Conservation (phyloP, 2,888 invertebrate species). For the Pollenia labialis region DNA sequence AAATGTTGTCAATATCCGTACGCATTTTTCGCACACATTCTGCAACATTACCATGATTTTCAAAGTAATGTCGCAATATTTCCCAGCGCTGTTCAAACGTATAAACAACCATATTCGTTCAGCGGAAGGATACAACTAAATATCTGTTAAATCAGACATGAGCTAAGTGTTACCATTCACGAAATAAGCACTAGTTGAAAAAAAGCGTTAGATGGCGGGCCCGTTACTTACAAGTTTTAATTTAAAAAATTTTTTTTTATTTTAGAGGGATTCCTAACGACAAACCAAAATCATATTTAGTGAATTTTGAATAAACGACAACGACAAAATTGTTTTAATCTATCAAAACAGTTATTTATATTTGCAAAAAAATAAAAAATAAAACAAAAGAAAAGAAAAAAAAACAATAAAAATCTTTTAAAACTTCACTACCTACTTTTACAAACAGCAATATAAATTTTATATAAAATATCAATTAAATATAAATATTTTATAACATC, state of each 20-base stretch:
- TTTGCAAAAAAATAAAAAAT: background rate
- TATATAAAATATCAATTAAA: conserved; percentile 11
- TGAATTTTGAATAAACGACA: conserved; percentile 42
- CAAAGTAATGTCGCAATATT: too few species aligned
- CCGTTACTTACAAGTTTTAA: conserved; percentile 24
- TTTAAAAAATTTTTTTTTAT: conserved; percentile 23
- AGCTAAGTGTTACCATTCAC: too few species aligned
- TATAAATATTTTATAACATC: conserved; percentile 24
- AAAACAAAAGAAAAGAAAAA: conserved; percentile 4
- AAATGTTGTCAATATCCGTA: too few species aligned
- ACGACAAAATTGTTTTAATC: conserved; percentile 32
- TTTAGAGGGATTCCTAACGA: conserved; percentile 25
- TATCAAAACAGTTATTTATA: conserved; percentile 26
- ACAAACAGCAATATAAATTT: conserved; percentile 16
- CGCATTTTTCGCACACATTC: too few species aligned
- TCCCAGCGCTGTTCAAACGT: too few species aligned
- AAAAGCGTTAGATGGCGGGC: too few species aligned
- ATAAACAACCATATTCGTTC: too few species aligned
- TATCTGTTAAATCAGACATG: too few species aligned
- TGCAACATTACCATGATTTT: too few species aligned
- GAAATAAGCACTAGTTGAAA: too few species aligned
- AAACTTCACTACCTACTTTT: conserved; percentile 6
- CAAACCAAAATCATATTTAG: conserved; percentile 12
- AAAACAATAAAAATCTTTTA: conserved; percentile 18
- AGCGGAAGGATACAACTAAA: too few species aligned